These are phyloP conservation scores for Craterocephalus amniculus DNA, from an alignment of 2,797 vertebrate species.

Conservation along the genomic window DNA sequence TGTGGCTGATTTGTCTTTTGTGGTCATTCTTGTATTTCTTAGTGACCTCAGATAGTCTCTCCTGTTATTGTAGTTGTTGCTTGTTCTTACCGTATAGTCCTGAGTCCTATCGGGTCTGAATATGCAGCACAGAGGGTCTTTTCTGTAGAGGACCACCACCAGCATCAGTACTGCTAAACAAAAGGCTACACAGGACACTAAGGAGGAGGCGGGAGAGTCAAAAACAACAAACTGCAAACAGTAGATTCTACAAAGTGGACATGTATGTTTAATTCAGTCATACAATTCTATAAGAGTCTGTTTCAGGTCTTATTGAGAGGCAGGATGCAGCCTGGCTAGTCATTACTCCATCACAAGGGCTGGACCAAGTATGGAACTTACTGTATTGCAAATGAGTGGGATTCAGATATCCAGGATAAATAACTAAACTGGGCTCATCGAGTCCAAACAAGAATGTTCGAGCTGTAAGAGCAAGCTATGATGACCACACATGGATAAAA, in stretches of 20 bases:
- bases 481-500: too few species aligned
- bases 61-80: not conserved
- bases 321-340: not conserved
- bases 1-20: not conserved
- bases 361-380: too few species aligned
- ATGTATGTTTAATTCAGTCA: not conserved
- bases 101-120: constrained; percentile 63
- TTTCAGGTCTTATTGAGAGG: too few species aligned
- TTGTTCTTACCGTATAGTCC: constrained; percentile 57
- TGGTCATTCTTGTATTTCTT: not conserved
- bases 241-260: not conserved
- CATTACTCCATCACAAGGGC: not conserved
- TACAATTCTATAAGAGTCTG: not conserved
- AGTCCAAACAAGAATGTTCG: too few species aligned
- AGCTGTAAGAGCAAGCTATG: too few species aligned
- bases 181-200: constrained; percentile 70
- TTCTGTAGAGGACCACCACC: constrained; percentile 73
- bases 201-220: not conserved
- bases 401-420: too few species aligned
- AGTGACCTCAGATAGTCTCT: not conserved
- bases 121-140: constrained; percentile 76
- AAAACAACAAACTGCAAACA: not conserved
- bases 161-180: constrained; percentile 72
- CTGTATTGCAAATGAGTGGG: too few species aligned
- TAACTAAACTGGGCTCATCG: too few species aligned